phyloP scores from a whole-genome alignment of 2,888 invertebrate genomes.

The Apodemia mormo region DNA sequence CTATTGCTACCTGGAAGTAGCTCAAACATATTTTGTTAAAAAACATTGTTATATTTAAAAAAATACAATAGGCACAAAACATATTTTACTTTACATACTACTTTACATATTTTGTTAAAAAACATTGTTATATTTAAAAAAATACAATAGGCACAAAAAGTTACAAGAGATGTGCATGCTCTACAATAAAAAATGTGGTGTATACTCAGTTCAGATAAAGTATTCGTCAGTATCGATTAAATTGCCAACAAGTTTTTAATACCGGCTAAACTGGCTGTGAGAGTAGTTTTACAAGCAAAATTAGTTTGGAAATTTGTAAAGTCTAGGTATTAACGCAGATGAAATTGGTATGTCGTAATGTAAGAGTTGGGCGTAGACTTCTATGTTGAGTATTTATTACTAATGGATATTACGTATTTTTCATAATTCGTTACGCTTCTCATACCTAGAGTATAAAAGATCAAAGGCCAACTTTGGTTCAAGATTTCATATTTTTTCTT shows the following conservation, averaged over 20 bases:
- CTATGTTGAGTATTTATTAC: background rate
- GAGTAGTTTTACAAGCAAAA: conserved; percentile 1
- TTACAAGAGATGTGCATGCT: background rate
- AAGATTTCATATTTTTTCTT: too few species aligned
- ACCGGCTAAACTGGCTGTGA: conserved; percentile 1
- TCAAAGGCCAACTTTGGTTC: too few species aligned
- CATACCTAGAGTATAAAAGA: too few species aligned
- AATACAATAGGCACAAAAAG: background rate
- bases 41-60: background rate
- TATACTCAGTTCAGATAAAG: background rate
- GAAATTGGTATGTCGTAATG: background rate
- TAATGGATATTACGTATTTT: background rate
- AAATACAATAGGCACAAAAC: background rate
- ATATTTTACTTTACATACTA: too few species aligned
- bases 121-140: background rate
- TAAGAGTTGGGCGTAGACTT: background rate
- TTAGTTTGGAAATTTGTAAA: background rate
- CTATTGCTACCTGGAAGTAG: too few species aligned
- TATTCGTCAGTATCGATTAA: conserved; percentile 2
- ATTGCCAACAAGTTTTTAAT: background rate
- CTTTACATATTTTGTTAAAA: too few species aligned
- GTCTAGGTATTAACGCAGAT: conserved; percentile 1
- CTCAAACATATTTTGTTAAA: too few species aligned
- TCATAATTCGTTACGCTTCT: too few species aligned
- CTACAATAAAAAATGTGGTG: background rate